Percentiles rank a stretch among this genome's conserved stretches.
These are phyloP conservation scores for Helarctos malayanus DNA, from an alignment of 2,797 vertebrate genomes.

Conservation along the genomic window DNA sequence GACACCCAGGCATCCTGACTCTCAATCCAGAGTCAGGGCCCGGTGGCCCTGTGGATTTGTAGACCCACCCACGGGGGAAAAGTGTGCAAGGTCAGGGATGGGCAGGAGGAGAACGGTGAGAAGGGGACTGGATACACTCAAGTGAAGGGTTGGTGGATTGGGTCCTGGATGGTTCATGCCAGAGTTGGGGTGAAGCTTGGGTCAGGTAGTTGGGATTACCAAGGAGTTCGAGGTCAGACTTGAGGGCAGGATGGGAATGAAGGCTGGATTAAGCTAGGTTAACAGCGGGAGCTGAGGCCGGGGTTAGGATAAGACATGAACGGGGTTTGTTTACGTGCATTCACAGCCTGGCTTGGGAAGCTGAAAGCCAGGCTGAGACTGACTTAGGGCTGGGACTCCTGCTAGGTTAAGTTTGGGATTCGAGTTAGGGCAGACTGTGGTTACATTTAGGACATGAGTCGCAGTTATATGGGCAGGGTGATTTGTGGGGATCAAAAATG, in stretches of 20 bases:
- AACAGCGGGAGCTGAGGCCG: not conserved
- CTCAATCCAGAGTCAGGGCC: not conserved
- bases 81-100: not conserved
- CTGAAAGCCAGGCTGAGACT: not conserved
- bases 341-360: not conserved
- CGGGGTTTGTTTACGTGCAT: not conserved
- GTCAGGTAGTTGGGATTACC: not conserved
- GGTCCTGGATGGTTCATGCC: not conserved
- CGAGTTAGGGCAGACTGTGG: not conserved
- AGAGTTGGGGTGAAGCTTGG: not conserved
- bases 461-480: not conserved
- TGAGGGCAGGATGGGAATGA: not conserved
- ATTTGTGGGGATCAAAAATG: not conserved
- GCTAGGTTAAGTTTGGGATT: not conserved
- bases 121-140: not conserved
- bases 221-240: constrained; percentile 1
- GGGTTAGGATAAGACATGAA: not conserved
- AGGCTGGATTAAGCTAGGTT: not conserved
- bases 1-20: not conserved
- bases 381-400: not conserved
- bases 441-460: not conserved
- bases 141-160: not conserved
- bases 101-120: not conserved
- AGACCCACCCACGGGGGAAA: not conserved
- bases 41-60: not conserved